These are phyloP conservation scores for Xylota sylvarum DNA, from an alignment of 2,888 invertebrate species.

Conservation along the genomic window DNA sequence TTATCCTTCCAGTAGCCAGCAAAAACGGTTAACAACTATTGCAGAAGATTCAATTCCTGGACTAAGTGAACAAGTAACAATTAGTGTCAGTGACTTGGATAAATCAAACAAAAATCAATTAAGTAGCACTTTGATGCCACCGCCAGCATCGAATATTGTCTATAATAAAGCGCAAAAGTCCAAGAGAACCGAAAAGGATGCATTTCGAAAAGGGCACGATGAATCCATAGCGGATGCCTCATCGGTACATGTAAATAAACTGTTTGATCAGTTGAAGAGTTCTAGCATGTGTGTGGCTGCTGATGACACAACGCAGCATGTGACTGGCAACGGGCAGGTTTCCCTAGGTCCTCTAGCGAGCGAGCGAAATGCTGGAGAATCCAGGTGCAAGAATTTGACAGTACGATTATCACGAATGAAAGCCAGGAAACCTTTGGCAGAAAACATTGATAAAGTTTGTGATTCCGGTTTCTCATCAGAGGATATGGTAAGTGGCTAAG, in stretches of 20 bases:
- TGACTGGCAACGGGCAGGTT: conserved; percentile 49
- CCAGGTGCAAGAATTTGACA: conserved; percentile 31
- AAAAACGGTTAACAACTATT: conserved; percentile 26
- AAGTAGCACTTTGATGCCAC: conserved; percentile 25
- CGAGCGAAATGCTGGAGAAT: neutral
- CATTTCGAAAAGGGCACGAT: conserved; percentile 53
- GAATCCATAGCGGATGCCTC: conserved; percentile 59
- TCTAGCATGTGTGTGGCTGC: conserved; percentile 11
- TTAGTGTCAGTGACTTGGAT: conserved; percentile 6
- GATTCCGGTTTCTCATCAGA: conserved; percentile 70
- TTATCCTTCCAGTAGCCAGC: conserved; percentile 20
- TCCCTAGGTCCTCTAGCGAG: conserved; percentile 15
- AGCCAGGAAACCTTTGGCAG: neutral
- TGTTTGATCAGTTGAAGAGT: conserved; percentile 63
- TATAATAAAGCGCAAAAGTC: conserved; percentile 1
- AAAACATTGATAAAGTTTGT: conserved; percentile 22
- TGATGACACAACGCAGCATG: neutral
- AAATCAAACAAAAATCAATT: neutral
- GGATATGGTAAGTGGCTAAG: conserved; percentile 45
- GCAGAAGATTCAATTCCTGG: conserved; percentile 29
- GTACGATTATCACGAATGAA: conserved; percentile 37
- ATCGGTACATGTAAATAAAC: conserved; percentile 41
- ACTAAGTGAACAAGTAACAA: neutral
- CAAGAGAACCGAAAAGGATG: neutral
- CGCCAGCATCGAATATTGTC: conserved; percentile 10